phyloP scores from a whole-genome alignment of 2,888 invertebrate species.

The Dione vanillae region DNA sequence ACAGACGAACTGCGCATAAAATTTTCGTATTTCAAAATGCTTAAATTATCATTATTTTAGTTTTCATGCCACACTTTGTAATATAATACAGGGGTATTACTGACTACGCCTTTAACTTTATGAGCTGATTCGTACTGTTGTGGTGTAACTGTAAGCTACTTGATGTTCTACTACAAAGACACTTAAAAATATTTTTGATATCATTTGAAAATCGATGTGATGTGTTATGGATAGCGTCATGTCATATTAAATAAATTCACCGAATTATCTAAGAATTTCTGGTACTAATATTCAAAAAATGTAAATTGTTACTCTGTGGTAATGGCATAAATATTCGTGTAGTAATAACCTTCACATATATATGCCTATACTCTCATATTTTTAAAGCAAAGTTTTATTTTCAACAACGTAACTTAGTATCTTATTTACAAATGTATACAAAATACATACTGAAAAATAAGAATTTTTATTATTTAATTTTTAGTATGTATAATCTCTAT shows the following conservation, averaged over 20 bases:
- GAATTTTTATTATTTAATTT: background rate
- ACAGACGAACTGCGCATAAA: background rate
- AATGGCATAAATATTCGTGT: background rate
- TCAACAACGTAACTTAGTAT: too few relatives aligned
- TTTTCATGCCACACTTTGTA: background rate
- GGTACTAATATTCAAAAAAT: background rate
- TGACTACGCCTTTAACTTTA: background rate
- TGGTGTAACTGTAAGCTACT: background rate
- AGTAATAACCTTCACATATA: too few relatives aligned
- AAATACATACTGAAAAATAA: too few relatives aligned
- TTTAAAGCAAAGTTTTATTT: too few relatives aligned
- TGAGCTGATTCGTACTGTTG: background rate
- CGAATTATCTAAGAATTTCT: background rate
- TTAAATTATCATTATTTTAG: background rate
- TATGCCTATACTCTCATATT: too few relatives aligned
- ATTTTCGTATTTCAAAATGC: background rate
- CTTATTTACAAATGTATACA: too few relatives aligned
- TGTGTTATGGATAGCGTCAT: background rate
- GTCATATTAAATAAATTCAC: background rate
- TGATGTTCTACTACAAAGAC: too few relatives aligned
- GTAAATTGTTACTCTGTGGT: background rate
- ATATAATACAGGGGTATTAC: background rate
- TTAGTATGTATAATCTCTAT: background rate
- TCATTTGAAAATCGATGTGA: too few relatives aligned
- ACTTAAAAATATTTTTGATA: too few relatives aligned